phyloP scores from a whole-genome alignment of 1,140 invertebrate species.

The Sesamia nonagrioides region DNA sequence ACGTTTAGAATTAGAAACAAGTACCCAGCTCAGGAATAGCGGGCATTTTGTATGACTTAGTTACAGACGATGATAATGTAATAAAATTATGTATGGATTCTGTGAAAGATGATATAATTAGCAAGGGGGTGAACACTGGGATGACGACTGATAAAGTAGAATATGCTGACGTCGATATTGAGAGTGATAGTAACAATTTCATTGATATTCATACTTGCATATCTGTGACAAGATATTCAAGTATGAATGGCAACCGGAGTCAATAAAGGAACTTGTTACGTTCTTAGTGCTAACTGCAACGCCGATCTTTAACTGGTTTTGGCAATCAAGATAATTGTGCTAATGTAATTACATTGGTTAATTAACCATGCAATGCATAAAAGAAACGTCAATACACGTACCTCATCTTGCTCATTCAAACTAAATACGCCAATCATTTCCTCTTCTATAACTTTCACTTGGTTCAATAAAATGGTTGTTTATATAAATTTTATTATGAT shows the following conservation, averaged over 20 bases:
- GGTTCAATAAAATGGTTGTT: constrained; percentile 6
- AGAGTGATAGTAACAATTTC: neutral
- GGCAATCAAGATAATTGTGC: neutral
- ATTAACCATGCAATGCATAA: neutral
- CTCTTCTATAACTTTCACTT: constrained; percentile 9
- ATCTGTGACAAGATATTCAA: neutral
- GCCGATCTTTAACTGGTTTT: neutral
- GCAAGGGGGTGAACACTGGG: neutral
- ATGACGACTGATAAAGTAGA: neutral
- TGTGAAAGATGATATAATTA: neutral
- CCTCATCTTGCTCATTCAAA: neutral
- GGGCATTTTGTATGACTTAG: no score
- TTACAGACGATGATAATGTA: no score
- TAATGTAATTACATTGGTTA: no score
- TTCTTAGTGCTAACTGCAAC: neutral
- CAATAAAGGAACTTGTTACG: neutral
- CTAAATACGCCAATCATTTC: constrained; percentile 2
- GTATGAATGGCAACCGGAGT: neutral
- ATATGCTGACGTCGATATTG: neutral
- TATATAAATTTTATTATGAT: constrained; percentile 29
- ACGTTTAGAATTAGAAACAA: neutral
- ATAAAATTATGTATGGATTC: no score
- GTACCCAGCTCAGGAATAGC: neutral
- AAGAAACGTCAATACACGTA: neutral
- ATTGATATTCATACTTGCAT: no score